These are phyloP conservation scores for Mycogona germanica DNA, from an alignment of 2,888 invertebrate species.

Conservation along the genomic window DNA sequence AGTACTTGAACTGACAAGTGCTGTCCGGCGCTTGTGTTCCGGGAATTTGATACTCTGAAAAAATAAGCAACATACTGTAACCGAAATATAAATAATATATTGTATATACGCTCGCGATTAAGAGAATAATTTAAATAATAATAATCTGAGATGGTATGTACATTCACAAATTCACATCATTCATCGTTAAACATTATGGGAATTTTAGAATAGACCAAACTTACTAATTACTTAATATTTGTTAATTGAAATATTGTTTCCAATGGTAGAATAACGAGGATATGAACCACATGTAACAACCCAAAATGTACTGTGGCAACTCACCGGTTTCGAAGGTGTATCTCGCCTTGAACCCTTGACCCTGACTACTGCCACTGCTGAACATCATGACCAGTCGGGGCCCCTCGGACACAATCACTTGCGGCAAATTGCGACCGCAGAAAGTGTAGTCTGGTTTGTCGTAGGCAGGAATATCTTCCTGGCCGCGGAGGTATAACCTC, in stretches of 20 bases:
- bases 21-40: slow-evolving; percentile 89
- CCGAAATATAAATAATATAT: slow-evolving; percentile 9
- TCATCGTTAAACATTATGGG: too few species aligned
- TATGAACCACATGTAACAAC: slow-evolving; percentile 25
- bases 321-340: slow-evolving; percentile 72
- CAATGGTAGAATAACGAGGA: slow-evolving; percentile 14
- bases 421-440: slow-evolving; percentile 73
- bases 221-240: too few species aligned
- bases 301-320: not conserved
- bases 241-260: too few species aligned
- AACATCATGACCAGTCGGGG: slow-evolving; percentile 90
- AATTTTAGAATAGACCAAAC: too few species aligned
- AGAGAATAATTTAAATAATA: slow-evolving; percentile 16
- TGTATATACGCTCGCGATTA: too few species aligned
- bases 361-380: slow-evolving; percentile 81
- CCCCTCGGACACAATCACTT: slow-evolving; percentile 69
- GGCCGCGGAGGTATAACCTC: slow-evolving; percentile 80
- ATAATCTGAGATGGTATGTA: too few species aligned
- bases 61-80: slow-evolving; percentile 35
- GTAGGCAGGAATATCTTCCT: slow-evolving; percentile 67
- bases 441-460: slow-evolving; percentile 88
- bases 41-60: slow-evolving; percentile 79
- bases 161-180: too few species aligned
- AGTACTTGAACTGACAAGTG: slow-evolving; percentile 78
- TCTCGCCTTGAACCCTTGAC: slow-evolving; percentile 79